Evolutionary conservation across 2,888 invertebrate species (phyloP).

Genomic region (Shargacucullia verbasci): DNA sequence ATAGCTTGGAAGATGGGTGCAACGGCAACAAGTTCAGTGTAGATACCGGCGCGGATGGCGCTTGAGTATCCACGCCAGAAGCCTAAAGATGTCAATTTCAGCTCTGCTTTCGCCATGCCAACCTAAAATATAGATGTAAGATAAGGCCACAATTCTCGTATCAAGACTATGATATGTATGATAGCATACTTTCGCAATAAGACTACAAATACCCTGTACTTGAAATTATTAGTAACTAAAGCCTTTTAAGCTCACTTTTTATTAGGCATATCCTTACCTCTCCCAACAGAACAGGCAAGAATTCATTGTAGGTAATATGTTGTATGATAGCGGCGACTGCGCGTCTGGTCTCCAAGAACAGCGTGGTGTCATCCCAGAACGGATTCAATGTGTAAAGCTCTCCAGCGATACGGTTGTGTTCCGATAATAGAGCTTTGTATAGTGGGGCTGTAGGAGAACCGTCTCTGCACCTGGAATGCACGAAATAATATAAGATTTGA

Average conservation of each 20-base stretch:
- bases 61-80: slow-evolving; percentile 95
- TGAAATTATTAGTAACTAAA: too few relatives aligned
- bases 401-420: slow-evolving; percentile 94
- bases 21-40: slow-evolving; percentile 92
- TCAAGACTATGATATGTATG: too few relatives aligned
- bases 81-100: slow-evolving; percentile 91
- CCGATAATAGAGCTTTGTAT: slow-evolving; percentile 92
- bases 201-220: too few relatives aligned
- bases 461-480: slow-evolving; percentile 86
- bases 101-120: slow-evolving; percentile 90
- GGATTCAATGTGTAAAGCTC: slow-evolving; percentile 92
- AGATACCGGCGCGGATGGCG: slow-evolving; percentile 93
- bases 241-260: too few relatives aligned
- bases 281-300: slow-evolving; percentile 93
- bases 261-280: slow-evolving; percentile 84
- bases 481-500: background rate
- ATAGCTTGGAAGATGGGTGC: slow-evolving; percentile 93
- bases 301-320: slow-evolving; percentile 95
- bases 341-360: slow-evolving; percentile 93
- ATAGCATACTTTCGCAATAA: too few relatives aligned
- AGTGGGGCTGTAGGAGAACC: slow-evolving; percentile 91
- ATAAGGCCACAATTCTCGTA: too few relatives aligned
- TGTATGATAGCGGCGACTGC: slow-evolving; percentile 94
- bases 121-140: too few relatives aligned
- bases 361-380: slow-evolving; percentile 93